phyloP scores from a whole-genome alignment of 2,888 invertebrate genomes.

The Salpingus planirostris region DNA sequence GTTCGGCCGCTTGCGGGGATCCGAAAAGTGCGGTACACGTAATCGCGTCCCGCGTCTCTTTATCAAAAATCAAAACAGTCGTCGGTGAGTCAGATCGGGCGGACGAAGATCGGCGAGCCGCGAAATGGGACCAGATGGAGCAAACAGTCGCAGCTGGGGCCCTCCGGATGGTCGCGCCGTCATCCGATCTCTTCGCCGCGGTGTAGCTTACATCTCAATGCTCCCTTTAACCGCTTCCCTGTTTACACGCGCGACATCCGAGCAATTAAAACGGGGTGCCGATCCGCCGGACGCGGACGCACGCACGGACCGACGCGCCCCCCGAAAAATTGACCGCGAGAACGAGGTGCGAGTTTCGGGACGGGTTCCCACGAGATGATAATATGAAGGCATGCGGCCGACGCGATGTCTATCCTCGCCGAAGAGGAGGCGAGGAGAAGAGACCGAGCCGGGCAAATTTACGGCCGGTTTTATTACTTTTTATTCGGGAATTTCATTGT shows the following conservation, averaged over 20 bases:
- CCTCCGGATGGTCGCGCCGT: conserved; percentile 5
- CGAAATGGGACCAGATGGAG: conserved; percentile 40
- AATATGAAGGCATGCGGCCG: conserved; percentile 4
- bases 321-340: background rate
- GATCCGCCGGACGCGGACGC: conserved; percentile 13
- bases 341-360: background rate
- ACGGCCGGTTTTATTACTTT: conserved; percentile 36
- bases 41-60: conserved; percentile 25
- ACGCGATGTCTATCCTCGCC: conserved; percentile 12
- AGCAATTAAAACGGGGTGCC: conserved; percentile 32
- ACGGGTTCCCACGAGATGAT: background rate
- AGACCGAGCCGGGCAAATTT: conserved; percentile 28
- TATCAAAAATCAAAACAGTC: conserved; percentile 32
- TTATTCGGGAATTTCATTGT: conserved; percentile 39
- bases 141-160: conserved; percentile 37
- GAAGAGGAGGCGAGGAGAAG: too few relatives aligned
- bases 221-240: conserved; percentile 32
- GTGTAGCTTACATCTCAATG: conserved; percentile 39
- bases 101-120: conserved; percentile 32
- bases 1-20: conserved; percentile 23
- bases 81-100: conserved; percentile 23
- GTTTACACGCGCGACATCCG: conserved; percentile 35
- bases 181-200: conserved; percentile 19
- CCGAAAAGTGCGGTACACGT: conserved; percentile 18
- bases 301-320: conserved; percentile 15